Percentiles rank a stretch among this genome's conserved stretches.
phyloP scores from a whole-genome alignment of 1,140 invertebrate species.

The Trachymyrmex cornetzi region DNA sequence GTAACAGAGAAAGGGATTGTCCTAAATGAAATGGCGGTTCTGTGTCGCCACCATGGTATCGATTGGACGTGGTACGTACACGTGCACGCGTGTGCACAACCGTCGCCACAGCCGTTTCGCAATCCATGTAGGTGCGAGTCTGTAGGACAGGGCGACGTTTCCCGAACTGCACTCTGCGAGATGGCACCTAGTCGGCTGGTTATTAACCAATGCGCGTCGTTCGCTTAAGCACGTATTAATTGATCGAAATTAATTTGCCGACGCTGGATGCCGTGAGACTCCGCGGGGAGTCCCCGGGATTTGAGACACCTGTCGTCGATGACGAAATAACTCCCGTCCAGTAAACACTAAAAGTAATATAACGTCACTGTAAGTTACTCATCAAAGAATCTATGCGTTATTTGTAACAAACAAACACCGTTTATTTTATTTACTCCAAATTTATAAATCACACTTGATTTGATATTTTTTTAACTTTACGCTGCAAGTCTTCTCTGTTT shows the following conservation, averaged over 20 bases:
- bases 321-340: not conserved
- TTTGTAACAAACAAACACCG: no score
- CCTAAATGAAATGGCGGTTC: constrained; percentile 82
- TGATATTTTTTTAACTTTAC: no score
- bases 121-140: constrained; percentile 62
- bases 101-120: constrained; percentile 14
- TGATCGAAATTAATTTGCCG: constrained; percentile 80
- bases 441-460: no score
- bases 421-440: no score
- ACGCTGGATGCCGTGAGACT: constrained; percentile 34
- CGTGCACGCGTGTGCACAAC: constrained; percentile 18
- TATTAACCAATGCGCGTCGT: constrained; percentile 47
- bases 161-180: constrained; percentile 61
- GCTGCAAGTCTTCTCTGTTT: no score
- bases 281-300: constrained; percentile 2
- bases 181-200: constrained; percentile 37
- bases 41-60: constrained; percentile 80
- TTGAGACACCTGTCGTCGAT: constrained; percentile 20
- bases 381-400: no score
- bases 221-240: constrained; percentile 80
- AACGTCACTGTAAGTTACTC: no score
- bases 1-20: constrained; percentile 69
- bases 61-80: constrained; percentile 73
- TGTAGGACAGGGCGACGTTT: constrained; percentile 68
- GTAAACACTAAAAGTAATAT: no score